Evolutionary conservation across 2,113 vertebrate species (phyloP).

Genomic region (Austrofundulus limnaeus): DNA sequence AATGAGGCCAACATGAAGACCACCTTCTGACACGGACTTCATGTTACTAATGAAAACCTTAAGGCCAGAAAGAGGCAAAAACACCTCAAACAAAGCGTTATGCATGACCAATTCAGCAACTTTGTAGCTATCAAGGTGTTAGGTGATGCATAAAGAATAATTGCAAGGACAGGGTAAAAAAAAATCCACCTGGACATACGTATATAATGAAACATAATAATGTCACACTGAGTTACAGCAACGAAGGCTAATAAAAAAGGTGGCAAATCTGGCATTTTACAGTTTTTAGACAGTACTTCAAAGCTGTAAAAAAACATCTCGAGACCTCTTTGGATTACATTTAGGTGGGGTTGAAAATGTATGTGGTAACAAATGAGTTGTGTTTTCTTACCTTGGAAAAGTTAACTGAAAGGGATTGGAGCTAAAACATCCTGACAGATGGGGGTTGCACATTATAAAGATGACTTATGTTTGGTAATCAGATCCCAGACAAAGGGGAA

Average conservation of each 20-base stretch:
- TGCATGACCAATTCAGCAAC: constrained; percentile 57
- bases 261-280: constrained; percentile 36
- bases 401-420: constrained; percentile 45
- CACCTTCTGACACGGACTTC: constrained; percentile 62
- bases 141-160: constrained; percentile 50
- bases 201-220: constrained; percentile 56
- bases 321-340: constrained; percentile 56
- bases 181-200: constrained; percentile 57
- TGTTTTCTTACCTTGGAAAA: constrained; percentile 56
- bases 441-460: constrained; percentile 54
- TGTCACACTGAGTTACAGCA: constrained; percentile 47
- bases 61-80: constrained; percentile 46
- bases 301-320: constrained; percentile 59
- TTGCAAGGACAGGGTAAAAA: constrained; percentile 35
- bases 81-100: constrained; percentile 58
- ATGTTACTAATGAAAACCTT: constrained; percentile 68
- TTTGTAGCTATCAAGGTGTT: constrained; percentile 53
- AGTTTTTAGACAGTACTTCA: constrained; percentile 57
- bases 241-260: constrained; percentile 51
- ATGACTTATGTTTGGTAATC: constrained; percentile 66
- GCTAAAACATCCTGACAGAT: constrained; percentile 68
- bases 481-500: constrained; percentile 65
- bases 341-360: constrained; percentile 61
- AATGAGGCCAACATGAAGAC: constrained; percentile 47
- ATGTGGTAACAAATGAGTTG: constrained; percentile 56